Conservation (phyloP, 2,888 invertebrate species). For the Odontothrips loti region DNA sequence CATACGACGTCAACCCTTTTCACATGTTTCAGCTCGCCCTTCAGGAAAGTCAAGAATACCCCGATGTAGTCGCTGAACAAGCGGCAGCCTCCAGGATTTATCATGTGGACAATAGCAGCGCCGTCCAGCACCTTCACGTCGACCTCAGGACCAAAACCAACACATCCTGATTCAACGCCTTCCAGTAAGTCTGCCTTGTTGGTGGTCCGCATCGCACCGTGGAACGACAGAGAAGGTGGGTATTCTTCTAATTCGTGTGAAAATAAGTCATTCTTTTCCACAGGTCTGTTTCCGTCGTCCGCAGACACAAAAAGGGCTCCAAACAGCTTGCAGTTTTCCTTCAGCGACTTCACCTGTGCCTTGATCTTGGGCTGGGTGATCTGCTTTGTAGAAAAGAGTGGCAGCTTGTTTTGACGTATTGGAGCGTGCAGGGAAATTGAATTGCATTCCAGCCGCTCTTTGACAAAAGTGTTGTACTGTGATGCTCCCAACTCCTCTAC, state of each 20-base stretch:
- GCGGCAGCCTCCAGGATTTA: background rate
- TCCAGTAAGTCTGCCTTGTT: background rate
- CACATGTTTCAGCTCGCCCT: background rate
- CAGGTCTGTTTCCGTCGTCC: background rate
- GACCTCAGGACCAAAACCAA: background rate
- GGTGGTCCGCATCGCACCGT: background rate
- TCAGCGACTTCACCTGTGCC: background rate
- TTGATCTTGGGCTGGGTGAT: background rate
- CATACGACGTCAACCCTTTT: background rate
- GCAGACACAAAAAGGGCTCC: background rate
- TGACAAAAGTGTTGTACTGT: background rate
- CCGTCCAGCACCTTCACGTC: background rate
- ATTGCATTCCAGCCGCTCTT: background rate
- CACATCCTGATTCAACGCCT: background rate
- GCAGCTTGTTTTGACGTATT: background rate
- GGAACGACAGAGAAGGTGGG: background rate
- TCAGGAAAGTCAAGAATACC: background rate
- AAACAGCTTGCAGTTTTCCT: background rate
- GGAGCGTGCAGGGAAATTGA: background rate
- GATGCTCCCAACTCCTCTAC: background rate
- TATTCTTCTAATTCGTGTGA: background rate
- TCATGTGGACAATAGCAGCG: background rate
- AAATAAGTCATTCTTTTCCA: background rate
- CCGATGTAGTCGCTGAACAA: background rate
- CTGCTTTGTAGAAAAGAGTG: background rate